Evolutionary conservation across 2,113 vertebrate species (phyloP), one percentile per base, ranked within the genome.

Genomic region (Onychorhynchus coronatus): DNA sequence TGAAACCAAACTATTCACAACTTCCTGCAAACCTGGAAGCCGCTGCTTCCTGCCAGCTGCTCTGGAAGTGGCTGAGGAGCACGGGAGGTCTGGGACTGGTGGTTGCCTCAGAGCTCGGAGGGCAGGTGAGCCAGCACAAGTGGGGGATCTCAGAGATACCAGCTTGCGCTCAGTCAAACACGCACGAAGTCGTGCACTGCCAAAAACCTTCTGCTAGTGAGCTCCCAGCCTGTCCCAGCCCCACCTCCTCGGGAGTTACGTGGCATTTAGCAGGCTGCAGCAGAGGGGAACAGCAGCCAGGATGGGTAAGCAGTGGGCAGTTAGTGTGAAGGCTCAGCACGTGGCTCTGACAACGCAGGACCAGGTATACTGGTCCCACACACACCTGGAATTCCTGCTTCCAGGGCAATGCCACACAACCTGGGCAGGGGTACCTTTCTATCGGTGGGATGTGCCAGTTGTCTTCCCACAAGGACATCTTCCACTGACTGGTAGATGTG

Each of bases 11-110:
- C 59, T 80, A 30, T 85, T 88, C 75, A 52, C 67, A 76, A 70
- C 82, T 90, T 85, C 75, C 88, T 76, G 67, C 82, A 93, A 50
- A 91, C 75, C 90, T 94, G 95, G 88, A 96, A 95, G 85, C 66
- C 35, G 5, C 67, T 37, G 53, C 83, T 92, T 93, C 90, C 72
- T 91, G 85, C 62, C 96, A 95, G 85, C 85, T 96, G 88, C 82
- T 91, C 82, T 94, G 85, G 35, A 63, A 2, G 12, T 7, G 67
- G n/a, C 67, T 73, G 78, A 68, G 90, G 66, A 95, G 46, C 58
- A 41, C 1, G 4, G 53, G 35, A 85, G 66, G 35, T 39, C 66
- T 83, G 67, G 37, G 52, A 15, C 41, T 41, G 10, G 30, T 8
- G 8, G 53, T 14, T 65, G 78, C 39, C 81, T 76, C 78, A 28